Evolutionary conservation across 2,113 vertebrate genomes (phyloP).

Genomic region (Physeter macrocephalus): DNA sequence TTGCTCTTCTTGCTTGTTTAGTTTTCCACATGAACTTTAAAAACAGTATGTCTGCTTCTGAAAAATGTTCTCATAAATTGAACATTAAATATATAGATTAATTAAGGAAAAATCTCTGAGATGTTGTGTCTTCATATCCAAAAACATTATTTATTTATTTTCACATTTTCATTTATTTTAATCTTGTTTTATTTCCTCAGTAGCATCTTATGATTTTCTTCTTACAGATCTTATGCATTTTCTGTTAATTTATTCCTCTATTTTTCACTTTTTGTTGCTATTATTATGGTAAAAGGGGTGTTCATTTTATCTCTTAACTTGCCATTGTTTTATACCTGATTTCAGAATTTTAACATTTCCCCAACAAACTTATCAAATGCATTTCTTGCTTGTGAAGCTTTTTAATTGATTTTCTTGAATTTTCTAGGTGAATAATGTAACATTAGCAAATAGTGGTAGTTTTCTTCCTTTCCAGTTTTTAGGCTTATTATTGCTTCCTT

Average conservation of each 20-base stretch:
- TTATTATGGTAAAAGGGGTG: neutral
- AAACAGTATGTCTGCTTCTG: neutral
- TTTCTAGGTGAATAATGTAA: neutral
- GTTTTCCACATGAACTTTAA: neutral
- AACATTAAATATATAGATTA: neutral
- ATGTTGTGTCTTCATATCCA: neutral
- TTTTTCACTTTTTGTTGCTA: neutral
- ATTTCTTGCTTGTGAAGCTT: neutral
- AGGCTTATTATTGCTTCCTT: neutral
- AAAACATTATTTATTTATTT: neutral
- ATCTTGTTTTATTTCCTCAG: neutral
- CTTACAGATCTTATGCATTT: neutral
- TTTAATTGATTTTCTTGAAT: neutral
- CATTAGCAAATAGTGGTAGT: neutral
- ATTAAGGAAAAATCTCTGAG: neutral
- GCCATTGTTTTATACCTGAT: neutral
- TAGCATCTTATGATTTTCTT: neutral
- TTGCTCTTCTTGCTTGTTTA: neutral
- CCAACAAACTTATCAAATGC: neutral
- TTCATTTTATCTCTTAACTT: neutral
- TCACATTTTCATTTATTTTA: neutral
- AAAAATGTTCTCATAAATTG: neutral
- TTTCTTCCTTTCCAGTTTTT: neutral
- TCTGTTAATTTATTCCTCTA: neutral
- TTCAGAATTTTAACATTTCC: neutral